Evolutionary conservation across 2,113 vertebrate species (phyloP).

Genomic region (Cynocephalus volans): DNA sequence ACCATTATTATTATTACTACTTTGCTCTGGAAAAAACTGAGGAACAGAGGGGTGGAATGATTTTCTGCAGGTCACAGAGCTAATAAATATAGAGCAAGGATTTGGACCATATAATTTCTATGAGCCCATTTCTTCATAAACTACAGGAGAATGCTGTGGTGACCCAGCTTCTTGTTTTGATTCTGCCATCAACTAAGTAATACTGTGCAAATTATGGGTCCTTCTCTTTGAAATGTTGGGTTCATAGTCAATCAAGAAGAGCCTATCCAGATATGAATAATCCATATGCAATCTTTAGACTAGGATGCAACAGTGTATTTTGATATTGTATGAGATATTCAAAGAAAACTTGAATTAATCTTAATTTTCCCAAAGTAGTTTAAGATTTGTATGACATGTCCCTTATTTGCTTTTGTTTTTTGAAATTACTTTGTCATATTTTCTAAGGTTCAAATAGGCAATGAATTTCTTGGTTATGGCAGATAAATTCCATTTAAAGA

Average conservation of each 20-base stretch:
- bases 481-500: not conserved
- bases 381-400: not conserved
- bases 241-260: not conserved
- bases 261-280: not conserved
- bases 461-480: not conserved
- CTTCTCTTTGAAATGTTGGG: not conserved
- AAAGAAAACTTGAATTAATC: not conserved
- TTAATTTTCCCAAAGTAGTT: not conserved
- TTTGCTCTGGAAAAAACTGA: conserved; percentile 10
- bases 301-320: not conserved
- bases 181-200: not conserved
- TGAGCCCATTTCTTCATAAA: not conserved
- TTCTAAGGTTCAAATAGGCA: not conserved
- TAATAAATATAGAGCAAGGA: not conserved
- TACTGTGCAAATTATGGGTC: not conserved
- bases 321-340: not conserved
- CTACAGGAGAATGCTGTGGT: not conserved
- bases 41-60: not conserved
- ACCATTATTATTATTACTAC: not conserved
- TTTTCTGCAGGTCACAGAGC: not conserved
- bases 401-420: not conserved
- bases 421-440: not conserved
- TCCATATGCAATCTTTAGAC: not conserved
- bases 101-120: not conserved
- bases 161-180: not conserved